A percentile compares a stretch with the other conserved stretches of the same genome.
These are phyloP conservation scores for Sycophila texana DNA, from an alignment of 2,888 invertebrate genomes.

Conservation along the genomic window DNA sequence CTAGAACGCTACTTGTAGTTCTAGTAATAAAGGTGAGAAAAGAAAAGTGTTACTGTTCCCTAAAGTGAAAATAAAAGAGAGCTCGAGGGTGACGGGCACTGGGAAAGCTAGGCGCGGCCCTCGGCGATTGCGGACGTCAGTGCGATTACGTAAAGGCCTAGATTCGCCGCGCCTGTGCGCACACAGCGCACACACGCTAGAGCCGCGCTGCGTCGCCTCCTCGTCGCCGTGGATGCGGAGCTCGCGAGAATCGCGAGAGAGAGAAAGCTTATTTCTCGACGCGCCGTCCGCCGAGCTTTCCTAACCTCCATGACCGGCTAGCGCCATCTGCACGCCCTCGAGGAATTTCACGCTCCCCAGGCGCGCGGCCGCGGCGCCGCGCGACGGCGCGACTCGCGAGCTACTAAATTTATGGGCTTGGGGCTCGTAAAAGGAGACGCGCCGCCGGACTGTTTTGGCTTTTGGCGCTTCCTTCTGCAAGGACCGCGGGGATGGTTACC, in stretches of 20 bases:
- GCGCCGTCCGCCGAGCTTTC: not conserved
- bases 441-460: conserved; percentile 11
- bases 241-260: not conserved
- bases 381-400: too few species aligned
- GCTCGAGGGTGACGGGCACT: not conserved
- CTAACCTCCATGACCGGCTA: conserved; percentile 8
- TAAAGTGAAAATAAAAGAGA: not conserved
- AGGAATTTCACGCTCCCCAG: conserved; percentile 39
- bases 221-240: too few species aligned
- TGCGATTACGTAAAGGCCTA: conserved; percentile 40
- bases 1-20: too few species aligned
- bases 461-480: conserved; percentile 2
- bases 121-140: conserved; percentile 24
- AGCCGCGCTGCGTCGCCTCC: not conserved
- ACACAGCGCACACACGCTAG: conserved; percentile 5
- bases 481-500: not conserved
- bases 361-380: conserved; percentile 13
- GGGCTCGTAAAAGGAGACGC: conserved; percentile 22
- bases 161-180: not conserved
- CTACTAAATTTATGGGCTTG: conserved; percentile 22
- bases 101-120: not conserved
- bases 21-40: too few species aligned
- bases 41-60: not conserved
- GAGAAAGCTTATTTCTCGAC: not conserved
- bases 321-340: conserved; percentile 26